phyloP scores from a whole-genome alignment of 1,140 invertebrate genomes.

The Arion vulgaris region DNA sequence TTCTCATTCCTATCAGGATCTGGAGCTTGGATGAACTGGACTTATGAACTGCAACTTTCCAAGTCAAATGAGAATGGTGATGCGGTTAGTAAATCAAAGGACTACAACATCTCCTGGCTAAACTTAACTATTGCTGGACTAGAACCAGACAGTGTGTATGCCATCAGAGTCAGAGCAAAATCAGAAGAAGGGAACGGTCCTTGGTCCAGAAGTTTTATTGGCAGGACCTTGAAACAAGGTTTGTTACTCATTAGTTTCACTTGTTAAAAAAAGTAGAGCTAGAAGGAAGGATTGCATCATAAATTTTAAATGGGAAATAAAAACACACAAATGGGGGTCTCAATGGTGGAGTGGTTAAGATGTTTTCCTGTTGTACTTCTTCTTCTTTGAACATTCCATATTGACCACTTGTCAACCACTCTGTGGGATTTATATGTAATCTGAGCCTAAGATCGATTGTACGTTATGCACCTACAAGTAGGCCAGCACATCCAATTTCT shows the following conservation, averaged over 20 bases:
- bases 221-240: constrained; percentile 77
- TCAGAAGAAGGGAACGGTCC: constrained; percentile 83
- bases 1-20: constrained; percentile 57
- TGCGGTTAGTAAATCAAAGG: not conserved
- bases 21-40: constrained; percentile 88
- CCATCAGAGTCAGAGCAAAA: constrained; percentile 85
- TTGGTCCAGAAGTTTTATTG: constrained; percentile 80
- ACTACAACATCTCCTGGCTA: constrained; percentile 17
- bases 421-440: too few relatives aligned
- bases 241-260: constrained; percentile 54
- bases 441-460: too few relatives aligned
- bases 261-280: too few relatives aligned
- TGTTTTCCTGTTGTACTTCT: too few relatives aligned
- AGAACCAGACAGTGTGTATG: constrained; percentile 82
- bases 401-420: too few relatives aligned
- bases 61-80: not conserved
- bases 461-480: too few relatives aligned
- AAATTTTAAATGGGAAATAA: too few relatives aligned
- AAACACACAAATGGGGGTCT: too few relatives aligned
- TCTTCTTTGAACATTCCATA: too few relatives aligned
- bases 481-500: too few relatives aligned
- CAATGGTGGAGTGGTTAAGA: too few relatives aligned
- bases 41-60: constrained; percentile 82
- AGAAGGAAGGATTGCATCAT: too few relatives aligned
- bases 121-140: constrained; percentile 79